Evolutionary conservation across 2,113 vertebrate species (phyloP), one percentile per base, ranked within the genome.

Genomic region (Hypanus sabinus): DNA sequence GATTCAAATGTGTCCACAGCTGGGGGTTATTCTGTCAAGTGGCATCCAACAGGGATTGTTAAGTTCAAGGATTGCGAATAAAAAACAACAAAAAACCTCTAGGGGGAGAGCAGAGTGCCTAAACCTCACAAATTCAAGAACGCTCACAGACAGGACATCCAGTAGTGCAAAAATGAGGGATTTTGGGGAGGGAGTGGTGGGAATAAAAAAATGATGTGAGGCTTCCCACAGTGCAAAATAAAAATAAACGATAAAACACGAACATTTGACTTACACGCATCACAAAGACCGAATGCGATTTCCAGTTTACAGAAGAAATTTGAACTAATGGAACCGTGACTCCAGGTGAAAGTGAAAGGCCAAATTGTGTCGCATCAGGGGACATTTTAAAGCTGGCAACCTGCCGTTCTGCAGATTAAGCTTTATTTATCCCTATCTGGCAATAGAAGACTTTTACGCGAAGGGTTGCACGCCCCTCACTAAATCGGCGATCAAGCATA

Each of bases 1-100:
- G 97, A 97, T 96, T 98, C 97, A 98, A 98, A 98, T 96, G 97
- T 96, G 96, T 96, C 96, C 97, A 96, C 97, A 97, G 97, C 95
- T 97, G 97, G 97, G 96, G 98, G 97, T 97, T 97, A 97, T 97
- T 97, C 96, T 97, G 96, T 96, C 96, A 96, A 98, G 97, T 97
- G 97, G 98, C 95, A 95, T 98, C 98, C 98, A 98, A 98, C 98
- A 97, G 98, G 97, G 98, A 97, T 95, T 95, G 96, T 96, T 96
- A 96, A 97, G 96, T 96, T 96, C 96, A 96, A 96, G 97, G 95
- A 96, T 96, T 96, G 96, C 96, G 97, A 96, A 96, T 94, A 94
- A 71, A 93, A 93, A 93, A 33, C 73, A 93, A 46, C 73, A 93
- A 93, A 92, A 92, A 71, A 93, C 71, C 27, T 65, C 38, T 38